Base-by-base conservation (phyloP, 2,888 invertebrate species). In the Noctua fimbriata region DNA sequence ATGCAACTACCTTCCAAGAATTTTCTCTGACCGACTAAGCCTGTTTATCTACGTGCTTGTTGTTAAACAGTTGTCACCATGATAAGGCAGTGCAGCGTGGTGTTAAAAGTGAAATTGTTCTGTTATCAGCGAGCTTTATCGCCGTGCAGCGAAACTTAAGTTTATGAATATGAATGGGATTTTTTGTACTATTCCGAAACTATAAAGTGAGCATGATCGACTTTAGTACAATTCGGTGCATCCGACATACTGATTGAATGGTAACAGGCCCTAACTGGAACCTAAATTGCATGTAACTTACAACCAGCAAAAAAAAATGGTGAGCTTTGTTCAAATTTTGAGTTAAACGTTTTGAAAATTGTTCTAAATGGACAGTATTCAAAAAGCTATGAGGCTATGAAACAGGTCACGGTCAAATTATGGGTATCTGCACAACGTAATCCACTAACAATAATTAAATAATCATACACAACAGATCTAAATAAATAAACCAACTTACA, bases 1-100 rank as follows among this genome's bases (percentile, higher is more conserved):
- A 89, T 83, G 89, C 69, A 89, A 89, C 72, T 55, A 63, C 67
- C 70, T 76, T 63, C 89, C 70, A 90, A 94, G 73, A 76, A 86
- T 83, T 83, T 86, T 87, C 82, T 81, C 79, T 85, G 82, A 87
- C 89, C 81, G 79, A 88, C 83, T 82, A 74, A 70, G 16, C 84
- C 36, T 49, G 69, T 77, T 81, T 84, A 75, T 77, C 72, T 77
- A 81, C 81, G 41, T 69, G 55, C 32, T 41, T 65, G 70, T 44
- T 80, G 78, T 69, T 73, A 75, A 76, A 79, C 73, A 72, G 76
- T 69, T 86, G 76, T 58, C 60, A 65, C 73, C 12, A 24, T 70
- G 81, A 85, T 80, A 85, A 87, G 73, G 65, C 52, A 28, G 47
- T 69, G 79, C 58, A 65, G 52, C 63, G 55, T 74, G 18, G 49